These are phyloP conservation scores for Chanos chanos DNA, from an alignment of 2,797 vertebrate genomes.

Conservation along the genomic window DNA sequence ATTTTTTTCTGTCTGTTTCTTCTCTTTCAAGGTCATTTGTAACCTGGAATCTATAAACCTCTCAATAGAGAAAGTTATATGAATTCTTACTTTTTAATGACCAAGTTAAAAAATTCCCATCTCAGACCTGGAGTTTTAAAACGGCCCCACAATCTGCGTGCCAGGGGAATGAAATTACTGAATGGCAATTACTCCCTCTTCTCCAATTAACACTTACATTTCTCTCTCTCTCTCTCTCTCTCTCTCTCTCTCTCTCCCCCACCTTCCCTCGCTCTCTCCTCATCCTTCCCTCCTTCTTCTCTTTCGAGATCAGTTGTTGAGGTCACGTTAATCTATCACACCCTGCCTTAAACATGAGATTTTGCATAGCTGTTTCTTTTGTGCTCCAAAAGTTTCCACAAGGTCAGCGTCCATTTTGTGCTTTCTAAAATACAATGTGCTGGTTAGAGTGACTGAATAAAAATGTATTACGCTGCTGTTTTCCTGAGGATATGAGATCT, in stretches of 20 bases:
- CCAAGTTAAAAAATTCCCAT: constrained; percentile 72
- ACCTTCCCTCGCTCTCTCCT: background rate
- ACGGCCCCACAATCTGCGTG: constrained; percentile 62
- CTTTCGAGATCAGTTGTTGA: background rate
- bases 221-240: background rate
- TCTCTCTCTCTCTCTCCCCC: background rate
- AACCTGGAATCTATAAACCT: constrained; percentile 78
- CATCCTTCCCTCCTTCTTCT: background rate
- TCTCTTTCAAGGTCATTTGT: constrained; percentile 68
- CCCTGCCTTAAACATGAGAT: too few relatives aligned
- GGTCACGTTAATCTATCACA: constrained; percentile 15
- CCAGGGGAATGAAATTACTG: constrained; percentile 66
- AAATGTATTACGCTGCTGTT: too few relatives aligned
- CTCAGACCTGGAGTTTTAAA: constrained; percentile 69
- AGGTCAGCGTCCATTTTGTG: too few relatives aligned
- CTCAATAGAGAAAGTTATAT: constrained; percentile 76
- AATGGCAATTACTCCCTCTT: constrained; percentile 58
- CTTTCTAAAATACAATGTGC: too few relatives aligned
- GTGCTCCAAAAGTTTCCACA: too few relatives aligned
- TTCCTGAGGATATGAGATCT: too few relatives aligned
- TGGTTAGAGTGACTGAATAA: too few relatives aligned
- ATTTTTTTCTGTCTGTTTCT: constrained; percentile 31
- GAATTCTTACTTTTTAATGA: constrained; percentile 78
- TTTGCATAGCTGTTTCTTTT: too few relatives aligned
- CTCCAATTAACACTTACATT: too few relatives aligned